Evolutionary conservation across 2,888 invertebrate genomes (phyloP).

Genomic region (Mantis religiosa): DNA sequence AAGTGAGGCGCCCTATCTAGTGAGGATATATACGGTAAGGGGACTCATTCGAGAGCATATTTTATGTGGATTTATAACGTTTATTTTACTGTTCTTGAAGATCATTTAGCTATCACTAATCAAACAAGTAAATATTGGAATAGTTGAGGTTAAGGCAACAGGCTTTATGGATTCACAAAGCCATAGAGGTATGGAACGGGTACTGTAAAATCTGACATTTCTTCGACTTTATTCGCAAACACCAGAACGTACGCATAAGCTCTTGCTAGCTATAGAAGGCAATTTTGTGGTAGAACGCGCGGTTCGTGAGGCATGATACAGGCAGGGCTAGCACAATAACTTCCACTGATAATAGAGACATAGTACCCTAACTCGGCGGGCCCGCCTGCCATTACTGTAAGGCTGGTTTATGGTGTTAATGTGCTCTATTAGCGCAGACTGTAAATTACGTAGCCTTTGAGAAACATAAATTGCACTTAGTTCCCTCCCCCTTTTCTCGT

Average conservation of each 20-base stretch:
- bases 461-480: constrained; percentile 30
- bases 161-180: no score
- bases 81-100: no score
- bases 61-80: no score
- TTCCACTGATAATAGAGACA: constrained; percentile 45
- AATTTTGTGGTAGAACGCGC: neutral
- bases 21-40: no score
- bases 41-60: no score
- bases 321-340: constrained; percentile 12
- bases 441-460: constrained; percentile 41
- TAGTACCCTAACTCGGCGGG: constrained; percentile 45
- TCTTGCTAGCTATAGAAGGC: neutral
- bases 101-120: no score
- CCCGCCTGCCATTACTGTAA: constrained; percentile 44
- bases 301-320: neutral
- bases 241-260: neutral
- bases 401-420: constrained; percentile 50
- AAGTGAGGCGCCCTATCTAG: no score
- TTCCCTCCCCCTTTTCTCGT: neutral
- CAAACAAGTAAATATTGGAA: no score
- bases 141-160: no score
- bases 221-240: neutral
- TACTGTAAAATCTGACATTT: neutral
- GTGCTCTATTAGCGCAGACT: constrained; percentile 44
- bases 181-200: no score